phyloP scores from a whole-genome alignment of 2,797 vertebrate genomes.

The Melopsittacus undulatus region DNA sequence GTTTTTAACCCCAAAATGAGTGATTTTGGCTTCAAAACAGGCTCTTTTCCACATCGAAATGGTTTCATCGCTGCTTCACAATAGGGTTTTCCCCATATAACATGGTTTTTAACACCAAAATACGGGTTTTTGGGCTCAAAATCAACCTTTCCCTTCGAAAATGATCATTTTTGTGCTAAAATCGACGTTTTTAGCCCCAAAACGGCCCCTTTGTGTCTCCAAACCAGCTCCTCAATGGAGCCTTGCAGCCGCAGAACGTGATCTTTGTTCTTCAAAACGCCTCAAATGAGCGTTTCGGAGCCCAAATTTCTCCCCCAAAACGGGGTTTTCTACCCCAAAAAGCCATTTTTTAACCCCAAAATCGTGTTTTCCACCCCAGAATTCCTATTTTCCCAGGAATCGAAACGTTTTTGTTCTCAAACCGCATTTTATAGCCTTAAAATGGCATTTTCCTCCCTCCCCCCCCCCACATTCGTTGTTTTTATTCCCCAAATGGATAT shows the following conservation, averaged over 20 bases:
- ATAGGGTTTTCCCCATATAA: accelerated
- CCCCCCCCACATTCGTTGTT: too few species aligned
- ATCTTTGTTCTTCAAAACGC: accelerated
- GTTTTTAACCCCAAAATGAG: accelerated
- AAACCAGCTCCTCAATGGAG: not conserved
- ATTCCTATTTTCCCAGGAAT: not conserved
- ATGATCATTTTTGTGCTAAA: accelerated
- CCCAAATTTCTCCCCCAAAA: not conserved
- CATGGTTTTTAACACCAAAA: too few species aligned
- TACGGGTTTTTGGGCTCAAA: too few species aligned
- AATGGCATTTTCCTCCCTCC: too few species aligned
- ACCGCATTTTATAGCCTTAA: accelerated
- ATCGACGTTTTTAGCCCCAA: accelerated
- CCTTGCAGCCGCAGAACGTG: accelerated
- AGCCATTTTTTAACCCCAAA: accelerated
- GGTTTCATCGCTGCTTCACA: accelerated
- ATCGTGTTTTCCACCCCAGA: accelerated
- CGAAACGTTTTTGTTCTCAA: not conserved
- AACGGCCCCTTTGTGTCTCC: not conserved
- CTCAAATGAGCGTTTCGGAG: not conserved
- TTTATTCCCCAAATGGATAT: accelerated
- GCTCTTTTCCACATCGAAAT: accelerated
- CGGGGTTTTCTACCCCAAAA: not conserved
- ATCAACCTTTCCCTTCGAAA: accelerated
- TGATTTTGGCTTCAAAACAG: accelerated